phyloP scores from a whole-genome alignment of 2,113 vertebrate species.

The Muntiacus reevesi region DNA sequence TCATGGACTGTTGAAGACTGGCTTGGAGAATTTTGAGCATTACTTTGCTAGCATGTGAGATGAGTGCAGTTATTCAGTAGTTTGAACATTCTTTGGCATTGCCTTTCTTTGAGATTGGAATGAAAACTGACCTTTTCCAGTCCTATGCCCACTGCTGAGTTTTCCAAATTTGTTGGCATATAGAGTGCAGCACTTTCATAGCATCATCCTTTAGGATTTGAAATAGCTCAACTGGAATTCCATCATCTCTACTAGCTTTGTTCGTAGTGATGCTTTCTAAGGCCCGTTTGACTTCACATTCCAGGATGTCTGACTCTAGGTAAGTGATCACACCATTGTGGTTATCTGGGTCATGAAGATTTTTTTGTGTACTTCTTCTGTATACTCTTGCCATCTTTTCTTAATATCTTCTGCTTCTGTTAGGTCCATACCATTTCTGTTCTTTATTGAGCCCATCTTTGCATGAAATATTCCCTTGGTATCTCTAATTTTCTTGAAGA shows the following conservation, averaged over 20 bases:
- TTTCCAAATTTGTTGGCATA: background rate
- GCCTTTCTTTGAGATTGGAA: background rate
- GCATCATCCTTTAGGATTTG: background rate
- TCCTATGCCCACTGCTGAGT: background rate
- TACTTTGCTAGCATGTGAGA: background rate
- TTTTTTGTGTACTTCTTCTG: background rate
- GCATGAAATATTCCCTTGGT: background rate
- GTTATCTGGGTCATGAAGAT: background rate
- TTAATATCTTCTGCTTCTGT: background rate
- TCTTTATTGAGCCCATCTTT: background rate
- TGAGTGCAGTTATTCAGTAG: background rate
- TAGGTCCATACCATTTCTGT: background rate
- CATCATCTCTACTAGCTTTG: background rate
- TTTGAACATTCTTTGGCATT: background rate
- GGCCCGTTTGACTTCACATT: background rate
- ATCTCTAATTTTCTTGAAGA: background rate
- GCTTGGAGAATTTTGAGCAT: background rate
- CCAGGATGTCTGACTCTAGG: background rate
- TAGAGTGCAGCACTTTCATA: background rate
- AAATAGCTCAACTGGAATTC: background rate
- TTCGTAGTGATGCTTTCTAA: background rate
- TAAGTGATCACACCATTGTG: background rate
- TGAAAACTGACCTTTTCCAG: background rate
- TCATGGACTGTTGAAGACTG: background rate
- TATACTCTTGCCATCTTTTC: background rate